These are phyloP conservation scores for Monomorium pharaonis DNA, from an alignment of 1,140 invertebrate genomes.

Conservation along the genomic window DNA sequence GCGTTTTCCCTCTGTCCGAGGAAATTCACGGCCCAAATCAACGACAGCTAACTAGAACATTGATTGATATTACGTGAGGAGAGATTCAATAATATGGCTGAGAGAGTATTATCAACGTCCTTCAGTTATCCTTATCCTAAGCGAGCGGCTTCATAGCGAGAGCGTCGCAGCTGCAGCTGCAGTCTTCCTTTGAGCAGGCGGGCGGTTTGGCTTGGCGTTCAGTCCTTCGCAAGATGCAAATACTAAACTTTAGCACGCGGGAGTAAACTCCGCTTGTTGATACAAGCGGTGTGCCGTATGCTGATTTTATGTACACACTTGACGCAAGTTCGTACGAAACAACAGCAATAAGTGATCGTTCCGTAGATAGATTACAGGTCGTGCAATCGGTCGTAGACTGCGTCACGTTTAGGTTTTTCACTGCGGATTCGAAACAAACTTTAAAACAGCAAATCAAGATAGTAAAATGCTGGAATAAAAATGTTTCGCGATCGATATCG, in stretches of 20 bases:
- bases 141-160: slow-evolving; percentile 7
- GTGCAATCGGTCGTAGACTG: background rate
- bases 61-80: slow-evolving; percentile 34
- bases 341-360: background rate
- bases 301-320: slow-evolving; percentile 38
- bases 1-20: background rate
- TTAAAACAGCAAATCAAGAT: background rate
- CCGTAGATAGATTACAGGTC: background rate
- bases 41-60: slow-evolving; percentile 56
- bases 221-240: slow-evolving; percentile 10
- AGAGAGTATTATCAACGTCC: slow-evolving; percentile 13
- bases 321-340: slow-evolving; percentile 20
- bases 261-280: background rate
- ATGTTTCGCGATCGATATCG: slow-evolving; percentile 5
- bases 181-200: slow-evolving; percentile 9
- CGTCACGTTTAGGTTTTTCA: background rate
- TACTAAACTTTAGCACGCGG: slow-evolving; percentile 20
- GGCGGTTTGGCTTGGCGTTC: background rate
- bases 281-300: slow-evolving; percentile 11
- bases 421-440: background rate
- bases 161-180: slow-evolving; percentile 23
- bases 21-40: background rate
- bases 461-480: background rate
- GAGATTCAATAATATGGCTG: slow-evolving; percentile 42
- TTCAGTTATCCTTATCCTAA: slow-evolving; percentile 30